Evolutionary conservation across 2,797 vertebrate species (phyloP), one percentile per base, ranked within the genome.

Genomic region (Lindbergichthys nudifrons): DNA sequence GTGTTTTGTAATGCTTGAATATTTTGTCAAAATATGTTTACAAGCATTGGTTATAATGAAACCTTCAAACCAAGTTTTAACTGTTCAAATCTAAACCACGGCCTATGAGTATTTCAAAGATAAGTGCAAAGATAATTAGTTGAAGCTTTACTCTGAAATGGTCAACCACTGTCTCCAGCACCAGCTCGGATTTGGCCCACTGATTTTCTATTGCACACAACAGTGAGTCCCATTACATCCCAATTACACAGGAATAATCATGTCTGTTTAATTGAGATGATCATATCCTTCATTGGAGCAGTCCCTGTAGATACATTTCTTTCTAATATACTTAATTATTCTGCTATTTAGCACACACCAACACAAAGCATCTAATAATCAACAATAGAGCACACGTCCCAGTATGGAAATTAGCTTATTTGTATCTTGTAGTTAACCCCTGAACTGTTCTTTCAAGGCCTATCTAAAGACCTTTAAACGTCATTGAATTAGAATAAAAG

Each of bases 191-290:
- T 86, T 77, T 82, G 80, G 45, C 75, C 64, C 36, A 53, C 66
- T 89, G 79, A 68, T 85, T 90, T 87, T 79, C 63, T 41, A 79
- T 88, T 88, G 78, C 65, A 77, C 82, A 87, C 81, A 79, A 82
- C 70, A 86, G 64, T 77, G 82, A 88, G 77, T 87, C 84, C 78
- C 70, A 90, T 91, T 89, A 87, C 65, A 81, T 90, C 73, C 85
- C 74, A 87, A 87, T 92, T 88, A 89, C 71, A 77, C 71, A 72
- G 73, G 57, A 83, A 77, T 88, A 88, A 90, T 92, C 74, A 78
- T 73, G 75, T 67, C 71, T 70, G 77, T 88, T 87, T 89, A 88
- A 90, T 91, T 89, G 67, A 87, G 88, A 87, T 80, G 79, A 90
- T 90, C 82, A 83, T 82, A 85, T 89, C 83, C 81, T 80, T 87